Evolutionary conservation across 2,888 invertebrate genomes (phyloP), one percentile per base, ranked within the genome.

Genomic region (Pterostichus madidus): DNA sequence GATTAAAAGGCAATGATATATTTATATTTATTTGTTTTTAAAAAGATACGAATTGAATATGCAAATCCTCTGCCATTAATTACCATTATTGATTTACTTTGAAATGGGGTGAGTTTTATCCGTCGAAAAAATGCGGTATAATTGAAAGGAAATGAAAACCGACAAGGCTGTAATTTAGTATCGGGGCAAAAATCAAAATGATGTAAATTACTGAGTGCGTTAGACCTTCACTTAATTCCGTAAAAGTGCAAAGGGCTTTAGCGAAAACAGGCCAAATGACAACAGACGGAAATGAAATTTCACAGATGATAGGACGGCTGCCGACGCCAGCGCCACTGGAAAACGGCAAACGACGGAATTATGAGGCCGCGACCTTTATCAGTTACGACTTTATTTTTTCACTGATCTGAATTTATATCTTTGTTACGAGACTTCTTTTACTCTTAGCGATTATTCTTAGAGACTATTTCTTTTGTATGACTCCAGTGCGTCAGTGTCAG

Each of bases 281-380:
- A 73, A 17, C 73, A 59, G 46, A 39, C 73, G 73, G 73, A 73
- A 73, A 73, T 73, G 73, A 73, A 73, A 73, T 73, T 73, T 73
- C 73, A 44, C 73, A 44, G 73, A 46, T 73, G 73, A 73, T 73
- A 73, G 73, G 73, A 17, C 8, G 6, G 49, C 8, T 49, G 35
- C 32, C 64, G 64, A 35, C 64, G 64, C 64, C 32, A 32, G 64
- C 64, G 64, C 13, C 64, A 64, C 35, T 73, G 17, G 46, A 10
- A 15, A 59, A 59, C 24, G 73, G n/a, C 44, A 46, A 73, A 73
- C 64, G 64, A 64, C 64, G 64, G 35, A 31, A 35, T 64, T 64
- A 64, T 35, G 64, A 64, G 13, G 32, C 35, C 32, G 31, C 11
- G 10, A 31, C 24, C 31, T 24, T 35, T n/a, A 64, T 64, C 32